These are phyloP conservation scores for Drosophila buzzatii DNA, from an alignment of 2,888 invertebrate species.

Conservation along the genomic window DNA sequence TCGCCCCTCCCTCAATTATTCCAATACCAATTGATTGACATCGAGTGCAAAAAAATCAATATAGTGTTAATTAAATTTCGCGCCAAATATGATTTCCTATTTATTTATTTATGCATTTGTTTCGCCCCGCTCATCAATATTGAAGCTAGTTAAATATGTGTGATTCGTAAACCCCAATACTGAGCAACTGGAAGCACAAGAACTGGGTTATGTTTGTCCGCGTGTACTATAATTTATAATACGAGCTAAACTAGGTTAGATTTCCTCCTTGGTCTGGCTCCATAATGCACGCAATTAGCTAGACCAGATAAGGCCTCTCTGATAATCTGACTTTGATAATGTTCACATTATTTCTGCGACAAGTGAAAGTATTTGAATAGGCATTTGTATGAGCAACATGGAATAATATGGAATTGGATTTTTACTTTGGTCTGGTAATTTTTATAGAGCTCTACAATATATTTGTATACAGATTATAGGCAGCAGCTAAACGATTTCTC, in stretches of 20 bases:
- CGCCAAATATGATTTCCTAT: constrained; percentile 46
- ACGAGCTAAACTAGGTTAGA: constrained; percentile 41
- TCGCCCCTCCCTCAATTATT: constrained; percentile 32
- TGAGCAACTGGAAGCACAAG: constrained; percentile 12
- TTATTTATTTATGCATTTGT: constrained; percentile 30
- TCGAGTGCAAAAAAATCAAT: constrained; percentile 67
- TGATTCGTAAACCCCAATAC: constrained; percentile 8
- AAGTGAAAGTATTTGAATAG: neutral
- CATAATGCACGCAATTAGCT: constrained; percentile 24
- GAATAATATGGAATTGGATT: too few relatives aligned
- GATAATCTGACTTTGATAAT: constrained; percentile 22
- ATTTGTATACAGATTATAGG: neutral
- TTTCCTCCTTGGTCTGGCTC: neutral
- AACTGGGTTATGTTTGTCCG: constrained; percentile 49
- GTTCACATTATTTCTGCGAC: neutral
- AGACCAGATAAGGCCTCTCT: constrained; percentile 33
- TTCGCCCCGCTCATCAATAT: constrained; percentile 19
- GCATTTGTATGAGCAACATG: neutral
- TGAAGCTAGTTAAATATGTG: constrained; percentile 30
- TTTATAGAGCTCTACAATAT: neutral
- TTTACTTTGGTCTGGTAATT: too few relatives aligned
- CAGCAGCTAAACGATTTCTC: neutral
- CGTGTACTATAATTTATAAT: constrained; percentile 34
- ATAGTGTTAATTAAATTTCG: constrained; percentile 64
- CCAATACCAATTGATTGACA: constrained; percentile 41